These are phyloP conservation scores for Myrmophylax atrothorax DNA, from an alignment of 2,113 vertebrate species.

Conservation along the genomic window DNA sequence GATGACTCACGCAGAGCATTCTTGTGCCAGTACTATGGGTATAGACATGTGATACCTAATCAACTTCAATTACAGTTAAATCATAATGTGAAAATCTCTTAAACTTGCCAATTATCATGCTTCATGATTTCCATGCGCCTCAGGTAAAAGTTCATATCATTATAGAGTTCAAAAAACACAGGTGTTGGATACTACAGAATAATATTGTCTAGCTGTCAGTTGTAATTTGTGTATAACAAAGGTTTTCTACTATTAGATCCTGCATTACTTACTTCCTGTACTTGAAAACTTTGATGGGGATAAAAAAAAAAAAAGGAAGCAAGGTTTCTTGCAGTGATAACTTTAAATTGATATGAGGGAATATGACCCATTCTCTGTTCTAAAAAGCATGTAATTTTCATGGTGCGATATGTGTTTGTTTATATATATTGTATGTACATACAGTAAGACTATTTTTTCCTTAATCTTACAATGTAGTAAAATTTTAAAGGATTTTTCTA, in stretches of 20 bases:
- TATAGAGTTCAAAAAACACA: conserved; percentile 26
- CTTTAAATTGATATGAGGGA: conserved; percentile 70
- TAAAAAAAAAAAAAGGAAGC: conserved; percentile 66
- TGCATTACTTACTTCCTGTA: conserved; percentile 72
- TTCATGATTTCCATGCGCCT: conserved; percentile 65
- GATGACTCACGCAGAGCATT: conserved; percentile 48
- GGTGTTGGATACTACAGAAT: conserved; percentile 43
- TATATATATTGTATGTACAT: conserved; percentile 76
- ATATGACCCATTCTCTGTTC: conserved; percentile 67
- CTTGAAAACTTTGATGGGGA: conserved; percentile 74
- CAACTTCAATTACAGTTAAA: conserved; percentile 42
- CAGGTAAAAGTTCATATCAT: conserved; percentile 74
- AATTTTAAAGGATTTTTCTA: conserved; percentile 73
- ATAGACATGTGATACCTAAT: conserved; percentile 21
- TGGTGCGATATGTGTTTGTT: conserved; percentile 69
- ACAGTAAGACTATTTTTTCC: conserved; percentile 81
- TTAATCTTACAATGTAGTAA: conserved; percentile 75
- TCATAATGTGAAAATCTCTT: conserved; percentile 41
- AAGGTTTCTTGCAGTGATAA: conserved; percentile 67
- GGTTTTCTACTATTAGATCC: conserved; percentile 66
- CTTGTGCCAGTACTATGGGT: conserved; percentile 63
- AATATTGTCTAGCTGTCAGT: conserved; percentile 43
- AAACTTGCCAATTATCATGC: conserved; percentile 38
- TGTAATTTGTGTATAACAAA: conserved; percentile 64
- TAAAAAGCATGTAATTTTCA: conserved; percentile 78